These are phyloP conservation scores for Nicator chloris DNA, from an alignment of 2,113 vertebrate genomes.

Conservation along the genomic window DNA sequence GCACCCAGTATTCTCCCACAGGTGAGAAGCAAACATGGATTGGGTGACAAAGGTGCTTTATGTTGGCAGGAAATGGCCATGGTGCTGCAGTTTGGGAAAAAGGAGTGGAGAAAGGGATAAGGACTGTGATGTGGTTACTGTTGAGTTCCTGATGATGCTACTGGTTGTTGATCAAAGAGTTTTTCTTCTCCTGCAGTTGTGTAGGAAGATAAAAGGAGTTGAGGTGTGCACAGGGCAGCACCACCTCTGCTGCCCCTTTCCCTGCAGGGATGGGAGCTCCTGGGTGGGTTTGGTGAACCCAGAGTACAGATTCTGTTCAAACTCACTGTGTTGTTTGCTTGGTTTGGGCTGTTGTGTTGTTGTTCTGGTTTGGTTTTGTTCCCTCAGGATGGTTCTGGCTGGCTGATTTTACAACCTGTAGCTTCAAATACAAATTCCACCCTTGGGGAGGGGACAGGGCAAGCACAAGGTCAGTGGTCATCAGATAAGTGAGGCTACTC, in stretches of 20 bases:
- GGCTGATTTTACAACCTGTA: background rate
- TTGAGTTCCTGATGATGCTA: background rate
- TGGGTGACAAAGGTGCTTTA: background rate
- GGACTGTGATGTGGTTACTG: background rate
- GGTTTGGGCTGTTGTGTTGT: background rate
- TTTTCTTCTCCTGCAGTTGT: background rate
- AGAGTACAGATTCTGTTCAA: background rate
- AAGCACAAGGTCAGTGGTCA: background rate
- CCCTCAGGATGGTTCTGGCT: background rate
- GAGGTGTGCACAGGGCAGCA: background rate
- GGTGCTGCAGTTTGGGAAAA: background rate
- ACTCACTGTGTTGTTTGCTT: background rate
- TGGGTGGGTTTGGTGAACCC: background rate
- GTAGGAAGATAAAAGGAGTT: background rate
- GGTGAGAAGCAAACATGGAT: background rate
- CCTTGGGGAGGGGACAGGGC: background rate
- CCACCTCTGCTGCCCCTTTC: conserved; percentile 15
- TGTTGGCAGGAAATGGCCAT: background rate
- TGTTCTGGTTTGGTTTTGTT: background rate
- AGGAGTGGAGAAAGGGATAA: background rate
- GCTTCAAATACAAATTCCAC: background rate
- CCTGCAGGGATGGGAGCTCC: background rate
- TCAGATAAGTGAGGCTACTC: background rate
- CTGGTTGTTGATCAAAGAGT: background rate
- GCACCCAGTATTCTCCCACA: background rate